Evolutionary conservation across 2,113 vertebrate genomes (phyloP).

Genomic region (Gymnarchus niloticus): DNA sequence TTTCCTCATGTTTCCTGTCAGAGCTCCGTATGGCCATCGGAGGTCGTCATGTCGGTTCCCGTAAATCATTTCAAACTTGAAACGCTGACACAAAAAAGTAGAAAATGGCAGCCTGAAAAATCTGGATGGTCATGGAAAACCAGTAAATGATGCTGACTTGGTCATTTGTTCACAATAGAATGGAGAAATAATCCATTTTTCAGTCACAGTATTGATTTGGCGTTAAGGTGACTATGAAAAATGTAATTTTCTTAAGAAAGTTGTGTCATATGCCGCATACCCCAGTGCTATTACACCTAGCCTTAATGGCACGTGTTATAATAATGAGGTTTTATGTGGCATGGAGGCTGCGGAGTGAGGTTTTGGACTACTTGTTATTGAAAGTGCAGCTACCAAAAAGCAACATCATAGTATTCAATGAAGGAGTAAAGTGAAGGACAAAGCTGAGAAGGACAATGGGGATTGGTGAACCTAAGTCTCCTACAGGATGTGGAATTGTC

Average conservation of each 20-base stretch:
- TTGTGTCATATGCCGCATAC: background rate
- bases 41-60: background rate
- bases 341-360: background rate
- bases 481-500: background rate
- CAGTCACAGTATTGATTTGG: background rate
- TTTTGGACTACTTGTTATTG: background rate
- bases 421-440: background rate
- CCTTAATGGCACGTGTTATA: background rate
- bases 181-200: background rate
- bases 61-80: background rate
- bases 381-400: background rate
- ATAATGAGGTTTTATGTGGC: background rate
- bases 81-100: background rate
- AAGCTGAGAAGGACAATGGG: background rate
- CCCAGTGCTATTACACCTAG: background rate
- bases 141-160: background rate
- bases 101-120: background rate
- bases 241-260: background rate
- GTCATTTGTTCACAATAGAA: background rate
- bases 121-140: background rate
- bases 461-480: background rate
- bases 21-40: background rate
- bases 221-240: background rate
- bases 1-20: background rate
- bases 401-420: background rate